phyloP scores from a whole-genome alignment of 2,888 invertebrate genomes.

The Cyaniris semiargus region DNA sequence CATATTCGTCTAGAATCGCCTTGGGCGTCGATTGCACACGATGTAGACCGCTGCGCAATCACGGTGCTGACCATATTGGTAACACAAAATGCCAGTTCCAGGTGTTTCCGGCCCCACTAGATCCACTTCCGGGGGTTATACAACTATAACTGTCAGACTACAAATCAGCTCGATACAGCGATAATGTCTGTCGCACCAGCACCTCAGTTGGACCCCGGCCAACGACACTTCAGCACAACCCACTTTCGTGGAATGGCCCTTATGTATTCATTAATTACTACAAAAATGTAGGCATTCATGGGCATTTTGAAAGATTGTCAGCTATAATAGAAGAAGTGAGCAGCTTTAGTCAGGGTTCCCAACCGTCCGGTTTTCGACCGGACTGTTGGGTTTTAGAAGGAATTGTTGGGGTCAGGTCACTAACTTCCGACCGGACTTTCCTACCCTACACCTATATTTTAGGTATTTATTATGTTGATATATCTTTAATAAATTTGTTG shows the following conservation, averaged over 20 bases:
- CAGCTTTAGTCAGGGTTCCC: too few species aligned
- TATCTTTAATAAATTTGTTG: too few species aligned
- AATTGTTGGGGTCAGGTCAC: too few species aligned
- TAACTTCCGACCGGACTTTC: too few species aligned
- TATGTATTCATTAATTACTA: not conserved
- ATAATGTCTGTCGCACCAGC: not conserved
- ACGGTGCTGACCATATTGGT: not conserved
- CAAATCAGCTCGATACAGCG: not conserved
- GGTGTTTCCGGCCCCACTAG: not conserved
- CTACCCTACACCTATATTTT: too few species aligned
- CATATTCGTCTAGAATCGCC: too few species aligned
- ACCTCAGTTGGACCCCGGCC: not conserved
- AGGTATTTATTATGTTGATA: too few species aligned
- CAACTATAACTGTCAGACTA: not conserved
- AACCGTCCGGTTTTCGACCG: too few species aligned
- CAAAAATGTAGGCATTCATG: not conserved
- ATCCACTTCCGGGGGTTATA: not conserved
- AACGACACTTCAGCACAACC: slow-evolving; percentile 12
- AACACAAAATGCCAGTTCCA: not conserved
- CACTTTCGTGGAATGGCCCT: not conserved
- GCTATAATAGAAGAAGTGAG: too few species aligned
- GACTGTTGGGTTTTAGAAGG: too few species aligned
- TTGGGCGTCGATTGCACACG: too few species aligned
- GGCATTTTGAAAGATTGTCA: not conserved
- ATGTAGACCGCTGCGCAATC: not conserved